phyloP scores from a whole-genome alignment of 2,797 vertebrate genomes.

The Macropodus opercularis region DNA sequence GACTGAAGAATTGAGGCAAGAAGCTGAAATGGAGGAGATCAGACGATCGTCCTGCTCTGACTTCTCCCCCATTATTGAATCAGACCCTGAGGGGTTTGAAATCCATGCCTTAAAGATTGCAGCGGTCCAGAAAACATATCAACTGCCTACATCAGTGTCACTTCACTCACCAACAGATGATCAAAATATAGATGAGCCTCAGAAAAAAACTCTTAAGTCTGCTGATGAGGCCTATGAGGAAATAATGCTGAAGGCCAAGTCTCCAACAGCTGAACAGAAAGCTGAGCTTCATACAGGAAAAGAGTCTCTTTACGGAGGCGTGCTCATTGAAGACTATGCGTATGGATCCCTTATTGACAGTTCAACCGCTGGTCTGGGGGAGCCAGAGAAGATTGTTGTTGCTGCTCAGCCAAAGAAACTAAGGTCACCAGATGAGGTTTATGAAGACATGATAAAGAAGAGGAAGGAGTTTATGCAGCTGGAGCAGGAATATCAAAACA shows the following conservation, averaged over 20 bases:
- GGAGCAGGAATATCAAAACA: slow-evolving; percentile 86
- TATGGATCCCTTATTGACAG: slow-evolving; percentile 93
- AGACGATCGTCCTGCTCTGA: slow-evolving; percentile 97
- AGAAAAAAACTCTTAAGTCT: slow-evolving; percentile 85
- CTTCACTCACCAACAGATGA: slow-evolving; percentile 94
- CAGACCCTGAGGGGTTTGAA: slow-evolving; percentile 96
- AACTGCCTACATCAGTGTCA: slow-evolving; percentile 91
- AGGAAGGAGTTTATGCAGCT: slow-evolving; percentile 86
- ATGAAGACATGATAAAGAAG: slow-evolving; percentile 90
- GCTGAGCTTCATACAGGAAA: slow-evolving; percentile 87
- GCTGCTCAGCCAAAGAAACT: slow-evolving; percentile 85
- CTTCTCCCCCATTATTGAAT: slow-evolving; percentile 97
- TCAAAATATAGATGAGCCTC: slow-evolving; percentile 70
- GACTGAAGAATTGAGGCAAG: slow-evolving; percentile 95
- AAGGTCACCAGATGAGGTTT: slow-evolving; percentile 88
- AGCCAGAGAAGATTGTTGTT: slow-evolving; percentile 81
- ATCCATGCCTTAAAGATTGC: slow-evolving; percentile 93
- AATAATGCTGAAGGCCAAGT: slow-evolving; percentile 89
- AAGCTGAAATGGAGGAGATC: slow-evolving; percentile 98
- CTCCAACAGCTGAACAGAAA: slow-evolving; percentile 84
- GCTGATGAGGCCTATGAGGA: slow-evolving; percentile 97
- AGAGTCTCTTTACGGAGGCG: slow-evolving; percentile 92
- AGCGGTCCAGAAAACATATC: slow-evolving; percentile 94
- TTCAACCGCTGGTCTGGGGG: slow-evolving; percentile 78
- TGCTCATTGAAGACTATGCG: slow-evolving; percentile 98